These are phyloP conservation scores for Nomada hirtipes DNA, from an alignment of 2,888 invertebrate species.

Conservation along the genomic window DNA sequence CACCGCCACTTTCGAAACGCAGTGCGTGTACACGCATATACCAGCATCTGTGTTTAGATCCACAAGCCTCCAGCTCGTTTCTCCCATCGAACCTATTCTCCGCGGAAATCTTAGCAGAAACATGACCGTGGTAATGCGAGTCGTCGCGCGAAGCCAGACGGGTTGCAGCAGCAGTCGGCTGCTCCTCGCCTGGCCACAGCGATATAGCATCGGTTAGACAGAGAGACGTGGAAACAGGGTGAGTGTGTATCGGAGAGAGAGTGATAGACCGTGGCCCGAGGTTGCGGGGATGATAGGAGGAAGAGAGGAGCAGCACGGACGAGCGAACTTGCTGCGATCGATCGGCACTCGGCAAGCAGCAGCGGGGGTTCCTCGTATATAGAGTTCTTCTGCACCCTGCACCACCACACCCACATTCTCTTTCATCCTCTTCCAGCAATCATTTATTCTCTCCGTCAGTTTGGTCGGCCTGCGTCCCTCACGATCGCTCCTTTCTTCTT, in stretches of 20 bases:
- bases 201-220: conserved; percentile 40
- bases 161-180: conserved; percentile 73
- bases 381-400: conserved; percentile 61
- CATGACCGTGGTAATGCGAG: conserved; percentile 61
- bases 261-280: conserved; percentile 15
- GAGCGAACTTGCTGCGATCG: conserved; percentile 76
- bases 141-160: conserved; percentile 71
- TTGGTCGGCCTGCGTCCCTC: neutral
- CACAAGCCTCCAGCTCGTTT: conserved; percentile 30
- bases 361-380: conserved; percentile 62
- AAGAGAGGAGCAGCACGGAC: conserved; percentile 52
- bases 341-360: conserved; percentile 76
- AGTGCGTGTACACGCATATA: neutral
- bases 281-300: neutral
- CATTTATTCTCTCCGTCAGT: conserved; percentile 5
- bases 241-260: conserved; percentile 38
- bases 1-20: neutral
- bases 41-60: neutral
- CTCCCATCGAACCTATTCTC: conserved; percentile 41
- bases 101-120: conserved; percentile 58
- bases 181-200: conserved; percentile 60
- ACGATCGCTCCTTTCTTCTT: neutral
- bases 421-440: conserved; percentile 36
- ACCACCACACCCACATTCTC: conserved; percentile 56
- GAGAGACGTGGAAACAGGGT: neutral